phyloP scores from a whole-genome alignment of 2,888 invertebrate species.

The Metopia argyrocephala region DNA sequence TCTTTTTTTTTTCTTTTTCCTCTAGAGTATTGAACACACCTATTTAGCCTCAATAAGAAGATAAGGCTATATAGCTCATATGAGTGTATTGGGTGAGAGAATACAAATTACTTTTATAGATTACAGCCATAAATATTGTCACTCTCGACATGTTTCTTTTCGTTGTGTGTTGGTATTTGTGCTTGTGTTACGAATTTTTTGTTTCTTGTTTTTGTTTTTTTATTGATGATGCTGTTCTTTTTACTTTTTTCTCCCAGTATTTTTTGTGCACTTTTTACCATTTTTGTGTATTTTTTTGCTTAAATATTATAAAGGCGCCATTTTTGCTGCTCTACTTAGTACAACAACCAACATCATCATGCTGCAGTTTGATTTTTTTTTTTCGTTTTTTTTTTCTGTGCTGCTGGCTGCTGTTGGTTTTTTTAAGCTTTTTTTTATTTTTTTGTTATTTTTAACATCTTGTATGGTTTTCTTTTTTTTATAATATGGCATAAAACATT shows the following conservation, averaged over 20 bases:
- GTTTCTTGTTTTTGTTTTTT: conserved; percentile 26
- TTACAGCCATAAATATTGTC: conserved; percentile 63
- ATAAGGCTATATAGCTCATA: background rate
- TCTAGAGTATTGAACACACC: background rate
- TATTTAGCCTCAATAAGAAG: background rate
- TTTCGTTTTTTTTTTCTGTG: conserved; percentile 46
- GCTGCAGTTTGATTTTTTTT: conserved; percentile 50
- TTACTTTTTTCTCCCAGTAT: conserved; percentile 30
- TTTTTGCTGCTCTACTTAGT: conserved; percentile 62
- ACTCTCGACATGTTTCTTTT: conserved; percentile 60
- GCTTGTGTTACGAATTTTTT: background rate
- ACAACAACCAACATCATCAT: conserved; percentile 48
- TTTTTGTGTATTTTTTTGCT: conserved; percentile 33
- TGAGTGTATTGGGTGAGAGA: background rate
- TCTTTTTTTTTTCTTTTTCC: too few species aligned
- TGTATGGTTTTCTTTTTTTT: conserved; percentile 16
- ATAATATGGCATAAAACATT: conserved; percentile 48
- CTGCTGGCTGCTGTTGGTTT: conserved; percentile 12
- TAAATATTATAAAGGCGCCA: conserved; percentile 58
- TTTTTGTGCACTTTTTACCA: conserved; percentile 14
- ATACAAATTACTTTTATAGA: conserved; percentile 39
- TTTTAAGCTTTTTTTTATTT: background rate
- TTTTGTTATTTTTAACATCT: too few species aligned
- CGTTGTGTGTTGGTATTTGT: conserved; percentile 19
- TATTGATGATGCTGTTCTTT: conserved; percentile 62